Percentiles rank a stretch among this genome's conserved stretches.
Evolutionary conservation across 2,888 invertebrate species (phyloP).

Genomic region (Lithosia quadra): DNA sequence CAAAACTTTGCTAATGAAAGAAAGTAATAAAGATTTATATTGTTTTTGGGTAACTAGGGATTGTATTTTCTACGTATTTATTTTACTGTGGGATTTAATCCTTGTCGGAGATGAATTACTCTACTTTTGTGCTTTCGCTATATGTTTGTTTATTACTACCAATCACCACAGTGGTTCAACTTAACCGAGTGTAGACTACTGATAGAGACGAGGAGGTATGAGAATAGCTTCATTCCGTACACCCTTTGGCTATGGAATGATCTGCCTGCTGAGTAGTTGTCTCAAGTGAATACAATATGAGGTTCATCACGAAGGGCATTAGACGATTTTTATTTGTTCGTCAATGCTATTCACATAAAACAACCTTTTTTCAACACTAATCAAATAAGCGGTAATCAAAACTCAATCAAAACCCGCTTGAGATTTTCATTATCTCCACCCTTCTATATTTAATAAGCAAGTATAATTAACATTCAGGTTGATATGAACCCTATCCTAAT

Average conservation of each 20-base stretch:
- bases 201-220: too few species aligned
- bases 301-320: too few species aligned
- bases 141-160: too few species aligned
- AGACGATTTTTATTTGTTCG: too few species aligned
- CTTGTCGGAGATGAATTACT: not conserved
- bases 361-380: not conserved
- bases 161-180: too few species aligned
- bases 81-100: conserved; percentile 6
- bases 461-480: conserved; percentile 55
- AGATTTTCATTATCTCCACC: conserved; percentile 45
- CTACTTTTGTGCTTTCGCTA: too few species aligned
- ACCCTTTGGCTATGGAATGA: too few species aligned
- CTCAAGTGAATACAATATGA: too few species aligned
- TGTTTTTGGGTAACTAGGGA: conserved; percentile 24
- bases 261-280: too few species aligned
- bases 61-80: conserved; percentile 19
- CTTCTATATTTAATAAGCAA: conserved; percentile 51
- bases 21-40: conserved; percentile 43
- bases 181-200: too few species aligned
- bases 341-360: too few species aligned
- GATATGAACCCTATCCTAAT: conserved; percentile 65
- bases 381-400: conserved; percentile 15
- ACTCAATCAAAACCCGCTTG: conserved; percentile 25
- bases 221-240: too few species aligned
- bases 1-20: conserved; percentile 56